Evolutionary conservation across 2,888 invertebrate genomes (phyloP).

Genomic region (Drosophila rubida): DNA sequence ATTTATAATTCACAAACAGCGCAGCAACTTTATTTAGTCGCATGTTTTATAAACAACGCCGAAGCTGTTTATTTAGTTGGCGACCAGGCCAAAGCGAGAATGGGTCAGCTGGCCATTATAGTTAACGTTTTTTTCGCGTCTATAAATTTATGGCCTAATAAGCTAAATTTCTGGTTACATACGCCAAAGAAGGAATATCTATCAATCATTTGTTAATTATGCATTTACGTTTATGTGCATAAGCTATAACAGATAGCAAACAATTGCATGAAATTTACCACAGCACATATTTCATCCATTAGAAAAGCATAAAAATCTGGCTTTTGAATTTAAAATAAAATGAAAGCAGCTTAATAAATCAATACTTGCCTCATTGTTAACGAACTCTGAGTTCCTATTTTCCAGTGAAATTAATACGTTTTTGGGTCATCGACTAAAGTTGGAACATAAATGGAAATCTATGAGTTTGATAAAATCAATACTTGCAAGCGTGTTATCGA

Average conservation of each 20-base stretch:
- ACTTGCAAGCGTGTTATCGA: neutral
- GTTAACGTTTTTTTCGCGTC: neutral
- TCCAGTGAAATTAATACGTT: neutral
- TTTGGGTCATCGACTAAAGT: neutral
- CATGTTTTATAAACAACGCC: constrained; percentile 36
- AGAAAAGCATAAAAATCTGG: no score
- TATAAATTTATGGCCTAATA: neutral
- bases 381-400: no score
- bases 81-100: neutral
- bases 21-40: constrained; percentile 31
- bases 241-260: no score
- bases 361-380: no score
- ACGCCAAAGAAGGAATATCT: neutral
- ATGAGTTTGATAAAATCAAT: neutral
- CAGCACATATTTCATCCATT: no score
- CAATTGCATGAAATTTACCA: no score
- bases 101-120: neutral
- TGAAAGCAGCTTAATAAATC: no score
- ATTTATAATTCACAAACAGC: constrained; percentile 43
- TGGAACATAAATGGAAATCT: neutral
- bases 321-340: no score
- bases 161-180: constrained; percentile 10
- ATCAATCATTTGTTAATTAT: constrained; percentile 4
- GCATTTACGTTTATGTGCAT: constrained; percentile 1
- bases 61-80: constrained; percentile 23